Evolutionary conservation across 1,140 invertebrate species (phyloP).

Genomic region (Drosophila bocki): DNA sequence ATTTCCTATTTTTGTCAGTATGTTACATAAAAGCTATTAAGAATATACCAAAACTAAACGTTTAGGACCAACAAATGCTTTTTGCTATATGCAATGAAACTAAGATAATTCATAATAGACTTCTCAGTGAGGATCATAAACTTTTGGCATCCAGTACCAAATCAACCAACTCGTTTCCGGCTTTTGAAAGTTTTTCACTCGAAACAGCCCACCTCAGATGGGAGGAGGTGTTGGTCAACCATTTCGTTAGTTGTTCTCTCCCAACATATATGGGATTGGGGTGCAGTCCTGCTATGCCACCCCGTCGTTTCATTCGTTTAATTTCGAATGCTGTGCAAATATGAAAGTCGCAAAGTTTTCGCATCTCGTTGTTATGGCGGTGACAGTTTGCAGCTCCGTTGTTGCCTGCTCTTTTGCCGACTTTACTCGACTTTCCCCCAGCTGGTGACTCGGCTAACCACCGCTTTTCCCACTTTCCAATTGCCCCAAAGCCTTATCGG

Average conservation of each 20-base stretch:
- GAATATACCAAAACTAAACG: not conserved
- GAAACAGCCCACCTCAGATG: not conserved
- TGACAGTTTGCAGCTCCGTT: constrained; percentile 37
- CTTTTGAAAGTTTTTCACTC: constrained; percentile 11
- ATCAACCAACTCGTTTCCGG: constrained; percentile 4
- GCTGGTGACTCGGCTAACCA: constrained; percentile 5
- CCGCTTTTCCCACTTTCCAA: constrained; percentile 25
- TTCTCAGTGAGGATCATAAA: not conserved
- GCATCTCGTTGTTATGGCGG: constrained; percentile 46
- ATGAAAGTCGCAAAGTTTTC: constrained; percentile 51
- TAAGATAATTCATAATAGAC: not conserved
- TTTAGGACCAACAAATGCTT: not conserved
- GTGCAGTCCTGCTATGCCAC: constrained; percentile 2
- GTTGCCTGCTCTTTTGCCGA: constrained; percentile 8
- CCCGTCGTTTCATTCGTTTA: constrained; percentile 40
- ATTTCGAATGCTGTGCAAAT: constrained; percentile 59
- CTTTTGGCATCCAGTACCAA: not conserved
- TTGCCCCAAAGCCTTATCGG: constrained; percentile 41
- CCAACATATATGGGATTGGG: not conserved
- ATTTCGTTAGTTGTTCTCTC: constrained; percentile 25
- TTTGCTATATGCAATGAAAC: not conserved
- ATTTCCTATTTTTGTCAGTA: no score
- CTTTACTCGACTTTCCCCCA: not conserved
- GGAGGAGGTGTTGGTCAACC: constrained; percentile 23
- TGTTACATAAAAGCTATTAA: not conserved